A percentile compares a stretch with the other conserved stretches of the same genome.
Conservation (phyloP, 2,888 invertebrate genomes). For the Lordiphosa andalusiaca region DNA sequence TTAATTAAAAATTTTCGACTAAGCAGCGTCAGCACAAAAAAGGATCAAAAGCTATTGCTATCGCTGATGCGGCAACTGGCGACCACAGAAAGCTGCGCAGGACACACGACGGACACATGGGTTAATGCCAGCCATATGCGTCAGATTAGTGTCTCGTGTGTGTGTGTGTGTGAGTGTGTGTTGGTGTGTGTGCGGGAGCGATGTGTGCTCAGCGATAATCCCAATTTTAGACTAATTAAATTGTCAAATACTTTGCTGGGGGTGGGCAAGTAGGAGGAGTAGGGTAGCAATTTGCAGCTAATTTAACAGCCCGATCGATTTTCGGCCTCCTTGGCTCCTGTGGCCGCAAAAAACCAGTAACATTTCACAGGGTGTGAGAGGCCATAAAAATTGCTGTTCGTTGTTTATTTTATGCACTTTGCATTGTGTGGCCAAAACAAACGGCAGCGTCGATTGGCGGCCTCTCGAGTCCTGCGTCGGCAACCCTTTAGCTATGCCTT, state of each 20-base stretch:
- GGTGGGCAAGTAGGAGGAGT: too few relatives aligned
- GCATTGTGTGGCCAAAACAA: constrained; percentile 66
- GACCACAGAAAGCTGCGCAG: constrained; percentile 67
- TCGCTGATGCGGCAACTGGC: constrained; percentile 58
- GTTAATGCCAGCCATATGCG: constrained; percentile 17
- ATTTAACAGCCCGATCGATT: constrained; percentile 48
- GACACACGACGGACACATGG: constrained; percentile 25
- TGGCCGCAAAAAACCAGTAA: constrained; percentile 12
- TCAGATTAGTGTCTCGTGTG: constrained; percentile 9
- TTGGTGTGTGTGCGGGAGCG: not conserved
- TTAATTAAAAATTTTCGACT: constrained; percentile 61
- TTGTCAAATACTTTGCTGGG: constrained; percentile 77
- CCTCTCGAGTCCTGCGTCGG: constrained; percentile 10
- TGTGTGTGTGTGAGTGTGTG: constrained; percentile 18
- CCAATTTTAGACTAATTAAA: constrained; percentile 78
- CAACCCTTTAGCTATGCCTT: constrained; percentile 47
- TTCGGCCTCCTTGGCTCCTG: constrained; percentile 3
- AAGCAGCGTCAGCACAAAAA: constrained; percentile 39
- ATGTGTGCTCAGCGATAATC: constrained; percentile 61
- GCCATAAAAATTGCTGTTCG: constrained; percentile 3
- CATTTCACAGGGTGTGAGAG: not conserved
- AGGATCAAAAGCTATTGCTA: constrained; percentile 66
- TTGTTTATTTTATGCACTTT: constrained; percentile 66
- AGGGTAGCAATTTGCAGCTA: constrained; percentile 44
- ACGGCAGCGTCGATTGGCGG: constrained; percentile 23